Base-by-base conservation (phyloP, 2,888 invertebrate species). In the Erebia palarica region DNA sequence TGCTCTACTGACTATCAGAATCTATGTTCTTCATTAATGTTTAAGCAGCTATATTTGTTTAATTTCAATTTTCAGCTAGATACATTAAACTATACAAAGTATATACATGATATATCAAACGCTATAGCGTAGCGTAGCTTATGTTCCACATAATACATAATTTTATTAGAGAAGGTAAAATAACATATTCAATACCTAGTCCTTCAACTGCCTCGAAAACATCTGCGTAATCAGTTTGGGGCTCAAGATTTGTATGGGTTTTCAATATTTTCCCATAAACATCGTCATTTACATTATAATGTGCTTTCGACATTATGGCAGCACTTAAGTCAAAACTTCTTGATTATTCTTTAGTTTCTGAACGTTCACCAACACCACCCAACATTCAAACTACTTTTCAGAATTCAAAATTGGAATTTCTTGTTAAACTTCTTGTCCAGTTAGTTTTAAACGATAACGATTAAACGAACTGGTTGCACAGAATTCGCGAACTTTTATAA, bases 271-370 rank as follows among this genome's bases (percentile, higher is more conserved):
- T 90, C 72, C 92, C 91, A 76, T 93, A 94, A 76, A 93, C 79
- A 82, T 92, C 93, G 67, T 91, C 90, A 74, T 94, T 92, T 75
- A 94, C 92, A 42, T 84, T 88, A 75, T 92, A 92, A 83, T 92
- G 86, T n/a, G 83, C 81, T 71, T 80, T 84, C 66, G 91, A 86
- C 88, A 87, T 85, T 78, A 80, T 61, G 11, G 16, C n/a, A 27
- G 61, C 27, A 65, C 57, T 55, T 36, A 65, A n/a, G 13, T 60
- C 11, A 55, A 59, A 53, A 21, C 18, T 63, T 47, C 1, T 67
- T 51, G 11, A 10, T 68, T 66, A 65, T 47, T 21, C 36, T 21
- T 47, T 9, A 13, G n/a, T 65, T 44, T 68, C 9, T 53, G 36
- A 53, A 58, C 42, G 44, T 18, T 18, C 11, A 65, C 57, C 44